Evolutionary conservation across 2,113 vertebrate genomes (phyloP).

Genomic region (cattle (Bos taurus)): DNA sequence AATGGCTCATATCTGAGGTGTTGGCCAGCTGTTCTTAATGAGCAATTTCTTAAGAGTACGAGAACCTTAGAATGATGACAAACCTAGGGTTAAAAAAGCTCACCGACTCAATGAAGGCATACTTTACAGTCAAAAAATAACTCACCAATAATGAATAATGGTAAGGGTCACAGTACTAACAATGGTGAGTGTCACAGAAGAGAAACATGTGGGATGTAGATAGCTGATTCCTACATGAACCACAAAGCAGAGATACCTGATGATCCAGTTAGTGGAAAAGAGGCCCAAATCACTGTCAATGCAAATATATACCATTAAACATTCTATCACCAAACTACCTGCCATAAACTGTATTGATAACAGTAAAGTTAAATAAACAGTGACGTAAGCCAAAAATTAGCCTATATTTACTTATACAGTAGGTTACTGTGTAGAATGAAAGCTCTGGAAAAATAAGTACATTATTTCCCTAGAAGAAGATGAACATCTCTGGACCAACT

Average conservation of each 20-base stretch:
- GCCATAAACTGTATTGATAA: background rate
- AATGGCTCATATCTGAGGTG: background rate
- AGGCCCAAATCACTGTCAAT: background rate
- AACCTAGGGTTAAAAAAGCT: background rate
- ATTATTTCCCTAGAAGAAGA: background rate
- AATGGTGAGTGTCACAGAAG: background rate
- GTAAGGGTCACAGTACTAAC: background rate
- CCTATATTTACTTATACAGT: background rate
- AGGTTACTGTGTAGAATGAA: background rate
- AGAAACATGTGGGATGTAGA: background rate
- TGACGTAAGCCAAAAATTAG: background rate
- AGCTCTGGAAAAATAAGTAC: background rate
- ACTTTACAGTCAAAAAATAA: background rate
- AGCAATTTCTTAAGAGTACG: background rate
- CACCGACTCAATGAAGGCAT: background rate
- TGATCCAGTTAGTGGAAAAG: background rate
- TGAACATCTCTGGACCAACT: background rate
- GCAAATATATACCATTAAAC: background rate
- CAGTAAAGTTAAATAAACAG: background rate
- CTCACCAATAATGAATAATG: background rate
- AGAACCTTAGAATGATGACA: background rate
- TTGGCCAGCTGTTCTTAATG: background rate
- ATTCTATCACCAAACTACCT: background rate
- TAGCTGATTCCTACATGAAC: background rate
- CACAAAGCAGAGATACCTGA: background rate